Evolutionary conservation across 2,888 invertebrate species (phyloP).

Genomic region (Melieria crassipennis): DNA sequence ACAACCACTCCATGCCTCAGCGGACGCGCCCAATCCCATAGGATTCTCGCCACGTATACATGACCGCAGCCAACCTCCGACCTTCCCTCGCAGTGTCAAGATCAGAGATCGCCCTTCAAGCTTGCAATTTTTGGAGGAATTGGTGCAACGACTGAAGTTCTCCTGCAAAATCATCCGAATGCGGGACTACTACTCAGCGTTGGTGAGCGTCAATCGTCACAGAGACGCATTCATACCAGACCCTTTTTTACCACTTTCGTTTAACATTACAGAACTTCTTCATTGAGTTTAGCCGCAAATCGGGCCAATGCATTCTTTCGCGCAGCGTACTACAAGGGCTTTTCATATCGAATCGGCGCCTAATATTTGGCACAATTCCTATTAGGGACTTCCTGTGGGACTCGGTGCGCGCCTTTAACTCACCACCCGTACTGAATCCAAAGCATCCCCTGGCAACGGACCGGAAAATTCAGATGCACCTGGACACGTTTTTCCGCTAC

Average conservation of each 20-base stretch:
- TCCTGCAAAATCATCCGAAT: slow-evolving; percentile 84
- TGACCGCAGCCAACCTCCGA: slow-evolving; percentile 94
- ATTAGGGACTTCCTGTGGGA: slow-evolving; percentile 86
- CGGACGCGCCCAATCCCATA: slow-evolving; percentile 80
- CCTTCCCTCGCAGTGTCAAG: slow-evolving; percentile 96
- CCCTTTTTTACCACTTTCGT: not conserved
- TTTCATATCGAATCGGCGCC: slow-evolving; percentile 69
- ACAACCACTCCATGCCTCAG: slow-evolving; percentile 44
- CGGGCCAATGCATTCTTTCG: slow-evolving; percentile 89
- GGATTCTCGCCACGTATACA: slow-evolving; percentile 97
- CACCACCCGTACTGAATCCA: slow-evolving; percentile 86
- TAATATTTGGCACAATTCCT: slow-evolving; percentile 65
- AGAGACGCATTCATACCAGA: not conserved
- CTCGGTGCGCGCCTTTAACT: slow-evolving; percentile 86
- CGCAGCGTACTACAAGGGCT: slow-evolving; percentile 88
- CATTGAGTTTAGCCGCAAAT: slow-evolving; percentile 88
- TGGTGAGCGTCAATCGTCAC: slow-evolving; percentile 70
- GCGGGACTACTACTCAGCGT: slow-evolving; percentile 81
- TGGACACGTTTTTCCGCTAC: slow-evolving; percentile 88
- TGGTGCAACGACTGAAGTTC: slow-evolving; percentile 81
- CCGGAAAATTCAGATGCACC: slow-evolving; percentile 78
- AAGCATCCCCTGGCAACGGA: slow-evolving; percentile 71
- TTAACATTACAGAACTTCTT: slow-evolving; percentile 82
- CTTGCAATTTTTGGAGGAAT: slow-evolving; percentile 81
- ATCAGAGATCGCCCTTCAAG: slow-evolving; percentile 77